Evolutionary conservation across 2,888 invertebrate species (phyloP), one percentile per base, ranked within the genome.

Genomic region (Leucania comma): DNA sequence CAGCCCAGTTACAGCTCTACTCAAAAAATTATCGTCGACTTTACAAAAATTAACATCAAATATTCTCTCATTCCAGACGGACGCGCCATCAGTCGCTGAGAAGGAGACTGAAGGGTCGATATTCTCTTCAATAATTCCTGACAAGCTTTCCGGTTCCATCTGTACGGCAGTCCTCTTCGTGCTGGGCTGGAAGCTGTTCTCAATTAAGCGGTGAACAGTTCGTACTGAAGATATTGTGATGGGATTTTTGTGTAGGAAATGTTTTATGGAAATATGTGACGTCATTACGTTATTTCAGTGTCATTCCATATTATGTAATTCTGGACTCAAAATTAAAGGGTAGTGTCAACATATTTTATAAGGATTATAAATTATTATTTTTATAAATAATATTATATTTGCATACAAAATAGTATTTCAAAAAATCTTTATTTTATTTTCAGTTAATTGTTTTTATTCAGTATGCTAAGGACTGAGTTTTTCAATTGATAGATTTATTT

Each of bases 81-180:
- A 95, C 70, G 90, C 93, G 3, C 87, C 88, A 20, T 72, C 88
- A 14, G 57, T 68, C 6, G 72, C 87, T 8, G 90, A 90, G 58
- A 83, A 89, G 22, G 68, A 85, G 26, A 89, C 94, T 12, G 92
- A 93, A 46, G 93, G 94, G 1, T 96, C 96, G 35, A 91, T 97
- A 70, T 93, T 97, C 78, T 96, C 97, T 1, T 96, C 96, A 68
- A 95, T 97, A 57, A 94, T 97, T 57, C 96, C 97, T 54, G 95
- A 96, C 82, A 96, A 96, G 79, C 88, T 96, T 22, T 95, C 96
- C 4, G 96, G 96, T 1, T 96, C 96, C 2, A 94, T 97, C 66
- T 97, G 97, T 93, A 97, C 97, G 4, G 97, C 97, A 6, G 96
- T 97, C 38, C 94, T 97, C 67, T 96, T 97, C 87, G 94, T 97